These are phyloP conservation scores for Thripadectes ignobilis DNA, from an alignment of 2,797 vertebrate genomes.

Conservation along the genomic window DNA sequence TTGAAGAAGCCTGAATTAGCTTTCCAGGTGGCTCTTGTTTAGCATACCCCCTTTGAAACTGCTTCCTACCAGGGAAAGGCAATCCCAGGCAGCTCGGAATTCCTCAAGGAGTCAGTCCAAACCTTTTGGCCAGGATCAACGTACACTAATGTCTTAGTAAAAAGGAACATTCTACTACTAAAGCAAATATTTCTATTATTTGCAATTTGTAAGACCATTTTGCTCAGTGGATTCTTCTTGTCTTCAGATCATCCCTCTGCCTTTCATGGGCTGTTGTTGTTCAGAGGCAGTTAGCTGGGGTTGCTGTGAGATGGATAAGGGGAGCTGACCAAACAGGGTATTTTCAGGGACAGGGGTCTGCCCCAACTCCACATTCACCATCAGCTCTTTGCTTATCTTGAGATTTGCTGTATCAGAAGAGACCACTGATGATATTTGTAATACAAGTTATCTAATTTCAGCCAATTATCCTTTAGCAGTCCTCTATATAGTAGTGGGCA, in stretches of 20 bases:
- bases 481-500: background rate
- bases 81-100: conserved; percentile 37
- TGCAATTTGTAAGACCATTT: background rate
- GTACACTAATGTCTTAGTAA: background rate
- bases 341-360: background rate
- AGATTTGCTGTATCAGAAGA: background rate
- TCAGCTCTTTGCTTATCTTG: background rate
- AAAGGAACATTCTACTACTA: background rate
- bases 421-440: background rate
- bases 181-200: conserved; percentile 3
- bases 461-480: background rate
- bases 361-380: background rate
- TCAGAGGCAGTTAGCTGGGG: background rate
- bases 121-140: conserved; percentile 39
- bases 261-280: background rate
- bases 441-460: background rate
- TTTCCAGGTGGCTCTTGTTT: conserved; percentile 47
- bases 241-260: background rate
- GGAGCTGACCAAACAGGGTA: background rate
- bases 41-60: conserved; percentile 25
- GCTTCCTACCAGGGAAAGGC: conserved; percentile 35
- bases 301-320: background rate
- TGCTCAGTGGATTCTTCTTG: background rate
- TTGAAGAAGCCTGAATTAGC: background rate
- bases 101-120: conserved; percentile 26